Conservation (phyloP, 2,888 invertebrate species). For the Hemaris fuciformis region DNA sequence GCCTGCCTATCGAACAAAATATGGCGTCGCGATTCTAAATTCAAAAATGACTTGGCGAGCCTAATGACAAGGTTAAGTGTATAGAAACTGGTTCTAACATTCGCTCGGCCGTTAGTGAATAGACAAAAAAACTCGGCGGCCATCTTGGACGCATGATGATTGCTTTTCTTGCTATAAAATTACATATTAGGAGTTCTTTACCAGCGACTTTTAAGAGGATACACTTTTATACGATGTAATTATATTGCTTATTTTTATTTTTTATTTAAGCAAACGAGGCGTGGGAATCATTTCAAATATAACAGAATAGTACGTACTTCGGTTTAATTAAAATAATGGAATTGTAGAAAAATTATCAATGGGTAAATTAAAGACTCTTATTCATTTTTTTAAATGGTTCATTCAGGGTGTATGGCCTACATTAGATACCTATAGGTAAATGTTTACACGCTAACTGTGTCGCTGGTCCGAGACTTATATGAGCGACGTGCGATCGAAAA, state of each 20-base stretch:
- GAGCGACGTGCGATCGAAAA: too few species aligned
- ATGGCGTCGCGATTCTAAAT: conserved; percentile 41
- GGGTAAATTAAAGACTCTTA: too few species aligned
- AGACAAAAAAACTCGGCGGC: conserved; percentile 61
- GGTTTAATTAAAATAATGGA: neutral
- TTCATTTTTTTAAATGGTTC: too few species aligned
- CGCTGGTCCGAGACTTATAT: too few species aligned
- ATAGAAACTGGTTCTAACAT: conserved; percentile 67
- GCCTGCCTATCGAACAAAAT: conserved; percentile 18
- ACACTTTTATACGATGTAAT: conserved; percentile 3
- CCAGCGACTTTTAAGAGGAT: conserved; percentile 15
- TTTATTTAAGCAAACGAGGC: conserved; percentile 1
- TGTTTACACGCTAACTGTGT: too few species aligned
- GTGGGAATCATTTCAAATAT: neutral
- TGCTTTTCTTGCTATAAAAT: conserved; percentile 54
- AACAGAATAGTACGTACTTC: neutral
- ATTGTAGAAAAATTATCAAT: neutral
- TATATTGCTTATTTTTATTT: conserved; percentile 1
- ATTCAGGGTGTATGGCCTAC: too few species aligned
- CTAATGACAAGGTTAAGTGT: conserved; percentile 72
- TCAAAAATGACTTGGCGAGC: conserved; percentile 62
- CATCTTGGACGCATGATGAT: conserved; percentile 58
- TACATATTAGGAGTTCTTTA: conserved; percentile 27
- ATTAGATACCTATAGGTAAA: neutral
- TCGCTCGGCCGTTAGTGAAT: conserved; percentile 58